Evolutionary conservation across 2,888 invertebrate genomes (phyloP).

Genomic region (Tridacna crocea): DNA sequence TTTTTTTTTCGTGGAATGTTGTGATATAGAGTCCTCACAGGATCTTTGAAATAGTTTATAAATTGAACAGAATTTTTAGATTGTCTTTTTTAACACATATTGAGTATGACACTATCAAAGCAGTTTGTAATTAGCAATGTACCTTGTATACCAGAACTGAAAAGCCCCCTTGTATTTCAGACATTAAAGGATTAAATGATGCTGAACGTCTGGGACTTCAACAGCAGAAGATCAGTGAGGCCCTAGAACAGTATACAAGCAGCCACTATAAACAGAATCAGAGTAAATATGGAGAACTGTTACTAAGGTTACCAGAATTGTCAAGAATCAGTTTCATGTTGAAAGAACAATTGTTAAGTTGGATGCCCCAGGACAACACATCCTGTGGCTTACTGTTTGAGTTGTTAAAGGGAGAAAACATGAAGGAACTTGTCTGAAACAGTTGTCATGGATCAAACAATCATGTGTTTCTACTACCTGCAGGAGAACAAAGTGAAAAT

Average conservation of each 20-base stretch:
- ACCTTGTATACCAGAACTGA: no score
- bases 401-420: constrained; percentile 87
- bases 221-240: constrained; percentile 96
- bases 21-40: no score
- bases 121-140: no score
- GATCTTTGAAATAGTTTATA: no score
- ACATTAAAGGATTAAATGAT: constrained; percentile 95
- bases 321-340: constrained; percentile 97
- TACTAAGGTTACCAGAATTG: constrained; percentile 96
- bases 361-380: constrained; percentile 94
- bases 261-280: constrained; percentile 96
- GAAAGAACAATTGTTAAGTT: constrained; percentile 88
- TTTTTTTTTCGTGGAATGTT: no score
- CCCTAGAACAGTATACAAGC: constrained; percentile 95
- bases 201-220: constrained; percentile 97
- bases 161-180: constrained; percentile 84
- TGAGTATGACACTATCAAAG: no score
- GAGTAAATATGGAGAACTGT: constrained; percentile 96
- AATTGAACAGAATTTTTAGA: no score
- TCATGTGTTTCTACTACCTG: no score
- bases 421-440: constrained; percentile 54
- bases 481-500: no score
- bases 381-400: constrained; percentile 98
- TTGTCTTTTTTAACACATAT: no score
- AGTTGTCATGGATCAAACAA: background rate